Base-by-base conservation (phyloP, 37 sponge, comb jelly and placozoan genomes). In the Axinella damicornis region DNA sequence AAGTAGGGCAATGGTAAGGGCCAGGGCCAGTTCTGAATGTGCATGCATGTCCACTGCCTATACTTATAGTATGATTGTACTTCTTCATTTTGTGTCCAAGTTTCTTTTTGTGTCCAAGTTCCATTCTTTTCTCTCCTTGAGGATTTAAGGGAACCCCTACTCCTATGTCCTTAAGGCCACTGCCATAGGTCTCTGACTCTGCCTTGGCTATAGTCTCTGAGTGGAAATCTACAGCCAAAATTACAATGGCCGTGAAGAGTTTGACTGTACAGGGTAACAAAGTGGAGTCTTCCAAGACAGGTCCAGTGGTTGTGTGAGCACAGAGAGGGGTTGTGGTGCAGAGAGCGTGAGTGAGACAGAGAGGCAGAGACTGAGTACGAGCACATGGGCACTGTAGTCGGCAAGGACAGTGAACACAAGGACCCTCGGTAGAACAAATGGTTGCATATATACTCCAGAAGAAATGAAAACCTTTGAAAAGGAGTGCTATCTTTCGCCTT, bases 161-260 rank as follows among this genome's bases (percentile, higher is more conserved):
- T 1, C 99, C 99, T 16, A 86, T 66, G 78, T 99, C 99, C 99
- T 97, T 99, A 30, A 99, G 77, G 21, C 97, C 94, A 64, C 73
- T 73, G 16, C 99, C 99, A 70, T 83, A 95, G 12, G 92, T 93
- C 59, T 97, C 96, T n/a, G n/a, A n/a, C n/a, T n/a, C n/a, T 40
- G 90, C 73, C 69, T 99, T 99, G 33, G 94, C 97, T 33, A 95
- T n/a, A n/a, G 84, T 27, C 92, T 65, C 30, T 90, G 82, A 53
- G 31, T 73, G 38, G 67, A 99, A 99, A 57, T 99, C 99, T 0
- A 99, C 99, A 0, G 94, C 99, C 11, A 99, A 85, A 30, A 99
- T 99, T 18, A 92, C 94, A 27, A 99, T 68, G 25, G 85, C 88
- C n/a, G 96, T 91, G 70, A 90, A 80, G 17, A 99, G 63, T 57